Evolutionary conservation across 2,113 vertebrate species (phyloP).

Genomic region (Pterocles orientalis): DNA sequence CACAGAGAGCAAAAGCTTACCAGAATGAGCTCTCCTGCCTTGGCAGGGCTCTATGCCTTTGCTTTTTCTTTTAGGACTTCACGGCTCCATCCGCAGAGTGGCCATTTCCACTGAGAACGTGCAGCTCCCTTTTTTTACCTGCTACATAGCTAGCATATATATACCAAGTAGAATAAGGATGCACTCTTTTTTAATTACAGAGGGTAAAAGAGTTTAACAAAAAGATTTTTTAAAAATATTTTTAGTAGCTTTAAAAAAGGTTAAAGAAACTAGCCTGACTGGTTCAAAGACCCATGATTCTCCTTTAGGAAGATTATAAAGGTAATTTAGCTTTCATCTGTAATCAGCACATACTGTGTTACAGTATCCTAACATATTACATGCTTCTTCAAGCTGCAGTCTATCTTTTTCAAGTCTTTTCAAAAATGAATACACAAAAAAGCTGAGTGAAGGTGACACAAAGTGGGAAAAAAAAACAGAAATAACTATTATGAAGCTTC

Average conservation of each 20-base stretch:
- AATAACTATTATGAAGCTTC: not conserved
- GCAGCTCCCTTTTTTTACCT: not conserved
- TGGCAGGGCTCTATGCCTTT: not conserved
- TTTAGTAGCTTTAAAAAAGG: not conserved
- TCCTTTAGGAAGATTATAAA: slow-evolving; percentile 15
- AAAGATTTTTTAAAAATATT: not conserved
- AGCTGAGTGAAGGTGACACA: not conserved
- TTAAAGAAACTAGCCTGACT: not conserved
- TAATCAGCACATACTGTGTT: slow-evolving; percentile 7
- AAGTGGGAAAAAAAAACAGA: not conserved
- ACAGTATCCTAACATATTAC: not conserved
- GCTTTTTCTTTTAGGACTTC: not conserved
- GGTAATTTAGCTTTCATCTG: slow-evolving; percentile 34
- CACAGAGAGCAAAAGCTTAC: rapidly evolving
- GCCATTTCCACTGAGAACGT: rapidly evolving
- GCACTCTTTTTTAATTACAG: not conserved
- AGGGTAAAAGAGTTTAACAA: not conserved
- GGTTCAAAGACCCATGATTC: slow-evolving; percentile 10
- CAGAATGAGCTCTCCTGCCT: not conserved
- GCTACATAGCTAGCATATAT: not conserved
- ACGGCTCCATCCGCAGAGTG: not conserved
- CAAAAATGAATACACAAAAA: not conserved
- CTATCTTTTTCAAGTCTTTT: not conserved
- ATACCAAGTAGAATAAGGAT: not conserved
- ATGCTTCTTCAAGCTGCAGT: not conserved